Evolutionary conservation across 2,113 vertebrate species (phyloP).

Genomic region (Plestiodon gilberti): DNA sequence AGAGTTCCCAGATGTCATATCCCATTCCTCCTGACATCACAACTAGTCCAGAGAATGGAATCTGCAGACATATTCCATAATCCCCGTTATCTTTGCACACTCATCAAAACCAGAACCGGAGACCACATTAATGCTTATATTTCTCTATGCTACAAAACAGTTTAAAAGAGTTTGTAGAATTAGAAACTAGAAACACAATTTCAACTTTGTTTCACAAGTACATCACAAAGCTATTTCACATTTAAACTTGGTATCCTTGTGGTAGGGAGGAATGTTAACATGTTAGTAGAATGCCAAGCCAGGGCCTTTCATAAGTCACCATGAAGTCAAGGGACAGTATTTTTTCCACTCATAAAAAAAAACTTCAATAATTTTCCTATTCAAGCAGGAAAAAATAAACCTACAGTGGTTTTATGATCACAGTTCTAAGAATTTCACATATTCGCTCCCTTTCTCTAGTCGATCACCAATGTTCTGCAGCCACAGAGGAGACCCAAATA

Average conservation of each 20-base stretch:
- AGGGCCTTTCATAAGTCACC: neutral
- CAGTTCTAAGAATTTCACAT: neutral
- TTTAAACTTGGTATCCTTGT: neutral
- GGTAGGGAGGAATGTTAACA: neutral
- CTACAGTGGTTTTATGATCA: neutral
- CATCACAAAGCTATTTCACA: constrained; percentile 29
- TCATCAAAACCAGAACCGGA: constrained; percentile 9
- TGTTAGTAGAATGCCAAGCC: neutral
- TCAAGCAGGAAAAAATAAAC: neutral
- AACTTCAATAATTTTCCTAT: neutral
- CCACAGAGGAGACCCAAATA: constrained; percentile 33
- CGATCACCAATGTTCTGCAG: neutral
- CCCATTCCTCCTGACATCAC: constrained; percentile 7
- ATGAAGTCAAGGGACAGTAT: neutral
- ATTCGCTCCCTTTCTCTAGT: neutral
- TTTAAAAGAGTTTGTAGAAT: constrained; percentile 15
- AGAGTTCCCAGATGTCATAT: constrained; percentile 39
- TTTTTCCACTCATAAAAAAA: neutral
- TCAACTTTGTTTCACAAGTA: constrained; percentile 22
- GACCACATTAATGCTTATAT: neutral
- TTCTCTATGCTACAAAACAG: constrained; percentile 1
- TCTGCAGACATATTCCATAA: constrained; percentile 39
- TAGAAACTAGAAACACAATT: constrained; percentile 21
- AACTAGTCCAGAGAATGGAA: constrained; percentile 43
- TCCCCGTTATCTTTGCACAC: constrained; percentile 17